phyloP scores from a whole-genome alignment of 2,888 invertebrate genomes.

The Halictus ligatus region DNA sequence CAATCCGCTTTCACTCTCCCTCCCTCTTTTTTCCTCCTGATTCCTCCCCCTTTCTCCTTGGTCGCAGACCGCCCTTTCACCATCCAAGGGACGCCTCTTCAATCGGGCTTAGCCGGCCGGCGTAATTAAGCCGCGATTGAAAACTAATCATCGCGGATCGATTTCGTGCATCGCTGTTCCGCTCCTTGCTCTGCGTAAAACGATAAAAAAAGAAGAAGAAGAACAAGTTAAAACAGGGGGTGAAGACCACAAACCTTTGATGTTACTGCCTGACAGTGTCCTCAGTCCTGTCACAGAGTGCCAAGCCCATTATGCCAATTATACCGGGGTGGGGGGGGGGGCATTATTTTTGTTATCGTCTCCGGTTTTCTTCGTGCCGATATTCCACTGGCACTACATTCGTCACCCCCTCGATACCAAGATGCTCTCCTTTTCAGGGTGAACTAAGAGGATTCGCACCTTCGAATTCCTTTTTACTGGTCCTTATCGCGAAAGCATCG shows the following conservation, averaged over 20 bases:
- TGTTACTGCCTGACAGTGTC: constrained; percentile 48
- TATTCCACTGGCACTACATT: neutral
- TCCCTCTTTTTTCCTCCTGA: constrained; percentile 11
- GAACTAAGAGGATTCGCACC: constrained; percentile 46
- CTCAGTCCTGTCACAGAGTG: neutral
- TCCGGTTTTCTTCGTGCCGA: constrained; percentile 22
- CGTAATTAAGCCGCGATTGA: constrained; percentile 81
- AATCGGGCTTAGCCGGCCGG: constrained; percentile 74
- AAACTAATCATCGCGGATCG: constrained; percentile 80
- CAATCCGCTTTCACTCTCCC: constrained; percentile 1
- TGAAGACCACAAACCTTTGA: constrained; percentile 65
- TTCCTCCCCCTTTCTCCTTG: constrained; percentile 26
- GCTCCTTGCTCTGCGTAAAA: constrained; percentile 26
- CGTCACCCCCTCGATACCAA: neutral
- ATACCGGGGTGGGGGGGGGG: constrained; percentile 65
- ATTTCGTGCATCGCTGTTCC: constrained; percentile 63
- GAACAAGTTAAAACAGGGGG: constrained; percentile 1
- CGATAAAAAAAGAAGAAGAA: constrained; percentile 35
- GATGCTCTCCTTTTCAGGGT: neutral
- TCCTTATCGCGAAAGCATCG: neutral
- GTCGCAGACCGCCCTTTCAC: constrained; percentile 63
- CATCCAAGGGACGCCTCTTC: constrained; percentile 63
- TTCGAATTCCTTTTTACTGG: neutral
- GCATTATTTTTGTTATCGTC: constrained; percentile 65
- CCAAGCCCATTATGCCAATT: constrained; percentile 81